Evolutionary conservation across 2,113 vertebrate species (phyloP), one percentile per base, ranked within the genome.

Genomic region (Halcyon malimbica): DNA sequence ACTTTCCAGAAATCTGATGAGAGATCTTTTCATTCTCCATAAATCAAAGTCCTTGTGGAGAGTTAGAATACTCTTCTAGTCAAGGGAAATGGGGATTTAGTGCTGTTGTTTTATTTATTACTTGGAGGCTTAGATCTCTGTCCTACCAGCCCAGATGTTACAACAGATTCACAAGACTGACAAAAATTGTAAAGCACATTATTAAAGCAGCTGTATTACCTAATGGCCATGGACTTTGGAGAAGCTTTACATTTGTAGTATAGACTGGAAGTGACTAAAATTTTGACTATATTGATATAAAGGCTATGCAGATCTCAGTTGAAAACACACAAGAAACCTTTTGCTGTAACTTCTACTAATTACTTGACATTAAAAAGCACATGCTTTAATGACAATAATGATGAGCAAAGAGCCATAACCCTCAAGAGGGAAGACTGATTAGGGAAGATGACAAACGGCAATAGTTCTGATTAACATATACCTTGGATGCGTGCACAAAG

Each of bases 381-480:
- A 56, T 89, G 16, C 42, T 91, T 93, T 91, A 73, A 90, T 89
- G 63, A 84, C 64, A 87, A 17, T 65, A 93, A 69, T 56, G 44
- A 88, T 86, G 25, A 95, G 42, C 25, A 84, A 79, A 82, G 51
- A 94, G 39, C 25, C 42, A 29, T 93, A 96, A 89, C 6, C 39
- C 63, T 85, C 64, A 83, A 56, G 70, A 73, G 53, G 44, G 29
- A 90, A 80, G 31, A 16, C 67, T 93, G 59, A 93, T 93, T 93
- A 96, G 73, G 64, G 73, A 89, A 85, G 35, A 29, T 85, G 70
- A 92, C 39, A 93, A 95, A 92, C 35, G 86, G 73, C 57, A 83
- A n/a, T 91, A 69, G 26, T 89, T 81, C n/a, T 87, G 62, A 93
- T 97, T 93, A 93, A 83, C 93, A 56, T 68, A 57, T 62, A 68